Base-by-base conservation (phyloP, 1,140 invertebrate genomes). In the Papilio polytes region DNA sequence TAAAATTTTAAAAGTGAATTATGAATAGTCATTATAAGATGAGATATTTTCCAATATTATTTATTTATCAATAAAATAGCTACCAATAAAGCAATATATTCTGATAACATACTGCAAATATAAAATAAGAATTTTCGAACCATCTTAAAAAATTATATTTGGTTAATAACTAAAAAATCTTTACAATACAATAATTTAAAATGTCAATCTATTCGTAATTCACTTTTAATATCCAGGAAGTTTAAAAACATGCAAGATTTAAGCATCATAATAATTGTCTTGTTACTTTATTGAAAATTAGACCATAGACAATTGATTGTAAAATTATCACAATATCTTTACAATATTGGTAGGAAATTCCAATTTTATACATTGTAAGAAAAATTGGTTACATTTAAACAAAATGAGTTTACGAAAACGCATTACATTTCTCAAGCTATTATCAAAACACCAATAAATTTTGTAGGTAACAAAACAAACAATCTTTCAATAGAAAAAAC, bases 1-100 rank as follows among this genome's bases (percentile, higher is more conserved):
- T 77, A 51, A 53, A 51, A 72, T 48, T 74, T 81, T 81, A 77
- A 81, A 72, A 80, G 80, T 81, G 78, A 84, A 78, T 76, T 76
- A 76, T 76, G 22, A 48, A 76, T 74, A 51, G 18, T 1, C 15
- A 8, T 70, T 1, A 31, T 13, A 56, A n/a, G 9, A 18, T n/a
- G 6, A n/a, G 51, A 53, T 53, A 53, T 9, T n/a, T 22, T 10
- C 26, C 53, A 9, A 70, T 31, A 15, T 18, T 31, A 9, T 36
- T 70, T 7, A 31, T 15, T 15, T 15, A 15, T 70, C 13, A 70
- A 70, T 13, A 1, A 70, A 70, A 70, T 31, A 70, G 63, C 63
- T 70, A 26, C 63, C 63, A 70, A 44, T 3, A 72, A 72, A 18
- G 9, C 36, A 44, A 18, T n/a, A 20, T 48, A 4, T 12, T 48